phyloP scores from a whole-genome alignment of 2,888 invertebrate genomes.

The Melanophora roralis region DNA sequence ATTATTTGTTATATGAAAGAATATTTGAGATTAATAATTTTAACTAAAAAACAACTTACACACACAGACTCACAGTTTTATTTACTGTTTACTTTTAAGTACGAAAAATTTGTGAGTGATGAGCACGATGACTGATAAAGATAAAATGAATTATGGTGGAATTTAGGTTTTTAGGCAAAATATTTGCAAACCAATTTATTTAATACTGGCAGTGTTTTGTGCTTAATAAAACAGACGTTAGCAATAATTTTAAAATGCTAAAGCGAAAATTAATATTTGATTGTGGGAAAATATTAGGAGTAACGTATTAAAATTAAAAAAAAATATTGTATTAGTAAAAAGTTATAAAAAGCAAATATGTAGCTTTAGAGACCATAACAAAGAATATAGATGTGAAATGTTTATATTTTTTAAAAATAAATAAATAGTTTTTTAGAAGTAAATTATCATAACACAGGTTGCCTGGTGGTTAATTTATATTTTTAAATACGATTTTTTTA shows the following conservation, averaged over 20 bases:
- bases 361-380: no score
- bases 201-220: not conserved
- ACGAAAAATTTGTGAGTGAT: constrained; percentile 27
- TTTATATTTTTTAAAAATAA: no score
- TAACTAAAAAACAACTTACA: not conserved
- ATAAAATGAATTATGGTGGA: constrained; percentile 31
- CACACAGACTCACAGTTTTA: constrained; percentile 11
- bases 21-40: constrained; percentile 3
- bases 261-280: not conserved
- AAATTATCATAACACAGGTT: no score
- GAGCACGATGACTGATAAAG: not conserved
- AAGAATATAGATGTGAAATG: no score
- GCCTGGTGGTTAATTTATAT: no score
- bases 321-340: no score
- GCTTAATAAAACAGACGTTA: not conserved
- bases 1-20: not conserved
- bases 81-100: not conserved
- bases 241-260: not conserved
- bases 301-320: not conserved
- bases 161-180: constrained; percentile 55
- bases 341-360: no score
- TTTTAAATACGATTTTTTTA: no score
- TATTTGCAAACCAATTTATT: constrained; percentile 14
- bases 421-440: no score
- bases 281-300: constrained; percentile 8